A percentile compares a stretch with the other conserved stretches of the same genome.
Evolutionary conservation across 2,797 vertebrate genomes (phyloP).

Genomic region (Falco columbarius): DNA sequence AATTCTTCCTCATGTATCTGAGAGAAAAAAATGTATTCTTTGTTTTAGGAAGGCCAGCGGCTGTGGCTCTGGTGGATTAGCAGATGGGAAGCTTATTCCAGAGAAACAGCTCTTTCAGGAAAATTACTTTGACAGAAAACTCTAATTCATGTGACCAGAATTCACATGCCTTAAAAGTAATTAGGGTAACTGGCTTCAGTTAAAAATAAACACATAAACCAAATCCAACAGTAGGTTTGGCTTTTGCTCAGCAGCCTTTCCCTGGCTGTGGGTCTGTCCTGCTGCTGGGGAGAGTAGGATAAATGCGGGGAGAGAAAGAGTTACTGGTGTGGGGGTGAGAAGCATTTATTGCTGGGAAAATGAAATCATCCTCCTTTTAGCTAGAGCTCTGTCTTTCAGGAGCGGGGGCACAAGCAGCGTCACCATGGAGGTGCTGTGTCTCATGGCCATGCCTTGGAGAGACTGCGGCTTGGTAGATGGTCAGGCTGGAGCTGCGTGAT

Average conservation of each 20-base stretch:
- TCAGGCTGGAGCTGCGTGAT: background rate
- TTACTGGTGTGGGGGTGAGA: background rate
- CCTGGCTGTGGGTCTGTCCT: background rate
- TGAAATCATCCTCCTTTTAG: background rate
- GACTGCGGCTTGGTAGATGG: background rate
- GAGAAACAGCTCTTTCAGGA: conserved; percentile 17
- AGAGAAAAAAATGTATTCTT: background rate
- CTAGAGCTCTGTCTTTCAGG: background rate
- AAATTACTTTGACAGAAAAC: conserved; percentile 46
- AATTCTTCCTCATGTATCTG: background rate
- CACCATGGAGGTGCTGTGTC: fast-evolving
- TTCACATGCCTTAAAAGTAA: conserved; percentile 24
- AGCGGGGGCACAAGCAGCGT: fast-evolving
- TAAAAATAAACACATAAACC: background rate
- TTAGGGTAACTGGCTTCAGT: background rate
- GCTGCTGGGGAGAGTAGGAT: background rate
- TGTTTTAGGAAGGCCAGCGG: background rate
- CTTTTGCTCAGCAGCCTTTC: background rate
- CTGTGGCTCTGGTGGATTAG: background rate
- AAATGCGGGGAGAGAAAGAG: background rate
- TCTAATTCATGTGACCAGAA: background rate
- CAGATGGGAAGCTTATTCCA: conserved; percentile 18
- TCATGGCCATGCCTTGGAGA: fast-evolving
- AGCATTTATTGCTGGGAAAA: background rate
- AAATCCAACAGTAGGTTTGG: background rate